Percentiles rank a stretch among this genome's conserved stretches.
These are phyloP conservation scores for Micropoecilia bifurca DNA, from an alignment of 2,797 vertebrate genomes.

Conservation along the genomic window DNA sequence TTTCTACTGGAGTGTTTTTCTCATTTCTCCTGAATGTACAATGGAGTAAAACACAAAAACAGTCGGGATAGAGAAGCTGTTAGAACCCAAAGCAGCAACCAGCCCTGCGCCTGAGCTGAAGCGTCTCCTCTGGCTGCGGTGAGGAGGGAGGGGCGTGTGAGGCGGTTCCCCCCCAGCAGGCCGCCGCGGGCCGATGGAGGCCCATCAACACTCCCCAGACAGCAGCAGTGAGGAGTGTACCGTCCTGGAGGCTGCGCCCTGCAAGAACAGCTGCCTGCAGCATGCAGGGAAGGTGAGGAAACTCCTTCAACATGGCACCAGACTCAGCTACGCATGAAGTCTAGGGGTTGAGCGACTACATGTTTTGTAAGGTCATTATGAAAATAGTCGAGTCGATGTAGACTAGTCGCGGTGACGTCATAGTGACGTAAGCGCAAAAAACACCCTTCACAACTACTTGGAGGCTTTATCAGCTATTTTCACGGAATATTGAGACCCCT, in stretches of 20 bases:
- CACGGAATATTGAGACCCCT: too few relatives aligned
- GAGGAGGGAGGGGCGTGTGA: conserved; percentile 70
- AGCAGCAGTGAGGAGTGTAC: conserved; percentile 96
- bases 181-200: conserved; percentile 83
- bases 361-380: too few relatives aligned
- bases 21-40: background rate
- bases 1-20: background rate
- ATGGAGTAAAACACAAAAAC: conserved; percentile 38
- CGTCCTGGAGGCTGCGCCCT: conserved; percentile 93
- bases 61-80: background rate
- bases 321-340: too few relatives aligned
- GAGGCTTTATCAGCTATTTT: too few relatives aligned
- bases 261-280: conserved; percentile 88
- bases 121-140: conserved; percentile 72
- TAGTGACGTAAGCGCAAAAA: too few relatives aligned
- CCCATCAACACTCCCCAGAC: conserved; percentile 93
- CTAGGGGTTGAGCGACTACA: too few relatives aligned
- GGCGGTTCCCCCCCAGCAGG: conserved; percentile 83
- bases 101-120: background rate
- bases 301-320: fast-evolving
- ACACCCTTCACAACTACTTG: too few relatives aligned
- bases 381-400: too few relatives aligned
- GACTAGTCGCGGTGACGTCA: too few relatives aligned
- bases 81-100: background rate
- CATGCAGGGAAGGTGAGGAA: conserved; percentile 89